These are phyloP conservation scores for Drosophila setosimentum DNA, from an alignment of 2,888 invertebrate species.

Conservation along the genomic window DNA sequence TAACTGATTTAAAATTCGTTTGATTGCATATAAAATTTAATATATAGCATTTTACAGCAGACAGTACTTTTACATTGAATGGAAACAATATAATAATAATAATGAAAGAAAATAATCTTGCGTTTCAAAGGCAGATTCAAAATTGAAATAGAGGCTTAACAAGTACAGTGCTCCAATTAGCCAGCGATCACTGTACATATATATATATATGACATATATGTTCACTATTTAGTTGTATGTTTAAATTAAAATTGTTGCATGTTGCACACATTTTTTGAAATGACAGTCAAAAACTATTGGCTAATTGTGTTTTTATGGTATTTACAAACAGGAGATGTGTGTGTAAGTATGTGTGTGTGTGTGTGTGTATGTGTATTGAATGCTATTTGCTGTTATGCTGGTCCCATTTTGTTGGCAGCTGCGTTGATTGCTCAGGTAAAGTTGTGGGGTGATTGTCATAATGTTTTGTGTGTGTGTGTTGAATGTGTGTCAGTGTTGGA, in stretches of 20 bases:
- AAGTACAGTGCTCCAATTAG: neutral
- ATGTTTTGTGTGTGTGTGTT: neutral
- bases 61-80: neutral
- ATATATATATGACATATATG: constrained; percentile 45
- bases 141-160: neutral
- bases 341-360: constrained; percentile 11
- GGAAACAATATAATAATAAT: neutral
- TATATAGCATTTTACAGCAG: neutral
- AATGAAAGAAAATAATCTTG: neutral
- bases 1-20: neutral
- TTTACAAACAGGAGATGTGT: constrained; percentile 40
- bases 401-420: constrained; percentile 52
- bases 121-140: neutral
- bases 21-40: neutral
- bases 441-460: constrained; percentile 31
- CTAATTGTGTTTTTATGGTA: constrained; percentile 51
- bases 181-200: constrained; percentile 1
- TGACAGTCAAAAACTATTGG: constrained; percentile 26
- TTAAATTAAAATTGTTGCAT: constrained; percentile 23
- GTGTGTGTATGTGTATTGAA: constrained; percentile 16
- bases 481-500: constrained; percentile 11
- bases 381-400: constrained; percentile 38
- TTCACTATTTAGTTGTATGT: constrained; percentile 10
- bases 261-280: constrained; percentile 21
- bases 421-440: constrained; percentile 62